Percentiles rank a stretch among this genome's conserved stretches.
Conservation (phyloP, 37 sponge, comb jelly and placozoan species). For the Ephydatia muelleri region DNA sequence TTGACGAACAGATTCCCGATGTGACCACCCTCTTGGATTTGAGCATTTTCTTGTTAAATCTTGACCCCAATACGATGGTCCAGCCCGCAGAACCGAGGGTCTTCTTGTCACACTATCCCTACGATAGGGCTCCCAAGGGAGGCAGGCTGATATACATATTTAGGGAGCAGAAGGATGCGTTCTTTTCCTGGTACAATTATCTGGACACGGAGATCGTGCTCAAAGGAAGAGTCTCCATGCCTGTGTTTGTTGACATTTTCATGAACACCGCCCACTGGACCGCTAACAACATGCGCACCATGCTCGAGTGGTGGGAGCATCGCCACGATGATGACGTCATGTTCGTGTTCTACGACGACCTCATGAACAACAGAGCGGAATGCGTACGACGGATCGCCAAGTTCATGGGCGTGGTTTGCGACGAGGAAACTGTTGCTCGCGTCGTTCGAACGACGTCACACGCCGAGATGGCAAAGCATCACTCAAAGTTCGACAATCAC, state of each 20-base stretch:
- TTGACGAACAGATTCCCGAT: conserved; percentile 9
- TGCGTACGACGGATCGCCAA: conserved; percentile 33
- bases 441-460: conserved; percentile 15
- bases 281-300: too few relatives aligned
- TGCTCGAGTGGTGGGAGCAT: conserved; percentile 38
- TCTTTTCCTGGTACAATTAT: background rate
- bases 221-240: conserved; percentile 2
- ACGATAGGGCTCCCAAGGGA: conserved; percentile 1
- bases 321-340: too few relatives aligned
- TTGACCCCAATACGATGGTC: too few relatives aligned
- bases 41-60: background rate
- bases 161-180: conserved; percentile 16
- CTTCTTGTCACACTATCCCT: too few relatives aligned
- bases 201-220: background rate
- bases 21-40: background rate
- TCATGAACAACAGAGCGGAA: conserved; percentile 28
- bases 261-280: background rate
- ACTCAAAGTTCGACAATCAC: background rate
- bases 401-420: conserved; percentile 18
- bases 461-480: conserved; percentile 5
- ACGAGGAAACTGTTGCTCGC: background rate
- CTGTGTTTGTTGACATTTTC: background rate
- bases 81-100: conserved; percentile 16
- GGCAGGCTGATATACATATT: conserved; percentile 10
- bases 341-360: conserved; percentile 34